phyloP scores from a whole-genome alignment of 2,797 vertebrate genomes.

The Gallinago nigripennis region DNA sequence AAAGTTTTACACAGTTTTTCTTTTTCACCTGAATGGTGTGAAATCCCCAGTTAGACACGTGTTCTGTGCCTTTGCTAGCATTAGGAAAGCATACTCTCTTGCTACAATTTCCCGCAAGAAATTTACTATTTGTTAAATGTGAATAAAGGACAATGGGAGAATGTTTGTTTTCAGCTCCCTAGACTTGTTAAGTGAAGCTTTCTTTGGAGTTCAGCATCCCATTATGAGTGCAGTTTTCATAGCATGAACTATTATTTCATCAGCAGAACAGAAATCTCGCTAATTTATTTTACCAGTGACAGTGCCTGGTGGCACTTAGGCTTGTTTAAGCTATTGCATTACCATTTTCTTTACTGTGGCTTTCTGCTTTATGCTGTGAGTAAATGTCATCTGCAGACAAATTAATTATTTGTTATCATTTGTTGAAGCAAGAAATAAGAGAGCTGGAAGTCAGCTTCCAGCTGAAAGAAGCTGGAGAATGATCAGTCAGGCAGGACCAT shows the following conservation, averaged over 20 bases:
- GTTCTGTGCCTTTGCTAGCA: not conserved
- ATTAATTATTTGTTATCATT: slow-evolving; percentile 56
- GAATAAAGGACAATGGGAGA: slow-evolving; percentile 16
- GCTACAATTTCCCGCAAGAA: not conserved
- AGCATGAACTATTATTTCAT: slow-evolving; percentile 42
- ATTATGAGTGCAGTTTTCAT: slow-evolving; percentile 59
- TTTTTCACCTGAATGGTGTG: not conserved
- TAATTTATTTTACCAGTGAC: slow-evolving; percentile 48
- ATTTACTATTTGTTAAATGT: slow-evolving; percentile 21
- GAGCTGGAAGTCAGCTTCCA: not conserved
- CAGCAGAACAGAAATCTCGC: not conserved
- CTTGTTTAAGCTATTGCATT: slow-evolving; percentile 28
- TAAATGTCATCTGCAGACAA: slow-evolving; percentile 45
- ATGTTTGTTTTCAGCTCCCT: slow-evolving; percentile 12
- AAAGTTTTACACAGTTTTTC: not conserved
- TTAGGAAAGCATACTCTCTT: not conserved
- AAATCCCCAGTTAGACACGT: not conserved
- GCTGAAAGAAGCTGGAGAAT: too few relatives aligned
- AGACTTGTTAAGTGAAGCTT: not conserved
- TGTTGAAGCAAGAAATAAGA: slow-evolving; percentile 5
- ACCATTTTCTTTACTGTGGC: not conserved
- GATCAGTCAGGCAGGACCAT: not conserved
- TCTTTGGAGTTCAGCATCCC: slow-evolving; percentile 44
- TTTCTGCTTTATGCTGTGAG: slow-evolving; percentile 28
- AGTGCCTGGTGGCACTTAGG: not conserved